Percentiles rank a stretch among this genome's conserved stretches.
Evolutionary conservation across 2,113 vertebrate genomes (phyloP).

Genomic region (Scytalopus superciliaris): DNA sequence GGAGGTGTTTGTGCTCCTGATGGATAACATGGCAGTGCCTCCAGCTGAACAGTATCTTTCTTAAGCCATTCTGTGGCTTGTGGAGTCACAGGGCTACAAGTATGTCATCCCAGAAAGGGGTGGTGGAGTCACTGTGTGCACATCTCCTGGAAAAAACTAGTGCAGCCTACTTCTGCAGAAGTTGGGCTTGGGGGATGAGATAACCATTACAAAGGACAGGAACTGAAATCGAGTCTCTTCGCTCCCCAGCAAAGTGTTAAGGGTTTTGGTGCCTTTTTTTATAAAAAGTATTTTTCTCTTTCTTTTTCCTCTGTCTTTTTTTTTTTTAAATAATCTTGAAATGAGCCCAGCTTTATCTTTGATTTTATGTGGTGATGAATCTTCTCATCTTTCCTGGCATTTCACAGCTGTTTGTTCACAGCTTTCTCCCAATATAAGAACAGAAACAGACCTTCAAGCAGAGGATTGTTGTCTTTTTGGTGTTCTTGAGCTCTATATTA

Average conservation of each 20-base stretch:
- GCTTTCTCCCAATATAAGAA: constrained; percentile 15
- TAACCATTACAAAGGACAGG: background rate
- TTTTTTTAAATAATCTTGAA: background rate
- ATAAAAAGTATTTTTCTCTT: background rate
- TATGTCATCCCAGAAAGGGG: background rate
- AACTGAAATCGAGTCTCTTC: background rate
- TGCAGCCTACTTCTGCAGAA: background rate
- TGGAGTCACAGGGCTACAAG: background rate
- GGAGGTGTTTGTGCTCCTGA: background rate
- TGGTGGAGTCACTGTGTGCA: background rate
- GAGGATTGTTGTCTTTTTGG: constrained; percentile 37
- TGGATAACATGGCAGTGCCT: background rate
- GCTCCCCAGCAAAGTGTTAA: background rate
- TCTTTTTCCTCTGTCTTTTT: background rate
- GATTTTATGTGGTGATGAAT: background rate
- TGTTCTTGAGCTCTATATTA: constrained; percentile 3
- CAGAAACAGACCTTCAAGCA: constrained; percentile 13
- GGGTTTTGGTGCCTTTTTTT: background rate
- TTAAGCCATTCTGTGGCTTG: background rate
- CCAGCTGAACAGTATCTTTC: background rate
- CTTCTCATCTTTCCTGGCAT: constrained; percentile 30
- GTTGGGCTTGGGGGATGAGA: background rate
- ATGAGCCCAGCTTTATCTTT: background rate
- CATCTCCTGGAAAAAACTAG: background rate
- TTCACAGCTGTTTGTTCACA: constrained; percentile 56